Conservation (phyloP, 2,797 vertebrate species). For the Anguilla anguilla region DNA sequence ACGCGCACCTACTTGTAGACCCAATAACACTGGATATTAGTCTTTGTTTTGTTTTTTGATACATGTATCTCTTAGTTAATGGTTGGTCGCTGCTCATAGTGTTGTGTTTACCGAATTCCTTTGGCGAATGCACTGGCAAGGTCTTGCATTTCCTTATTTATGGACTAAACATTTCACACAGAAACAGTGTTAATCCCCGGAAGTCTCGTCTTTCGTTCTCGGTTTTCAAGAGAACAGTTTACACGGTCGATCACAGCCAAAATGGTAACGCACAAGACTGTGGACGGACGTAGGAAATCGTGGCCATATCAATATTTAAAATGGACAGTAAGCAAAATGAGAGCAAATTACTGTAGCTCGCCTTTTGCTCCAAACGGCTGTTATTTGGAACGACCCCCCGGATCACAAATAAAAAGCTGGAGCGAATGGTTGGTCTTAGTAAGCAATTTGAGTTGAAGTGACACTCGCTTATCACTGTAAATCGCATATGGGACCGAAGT, state of each 20-base stretch:
- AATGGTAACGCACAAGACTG: background rate
- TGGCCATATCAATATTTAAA: conserved; percentile 7
- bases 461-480: background rate
- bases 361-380: background rate
- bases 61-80: background rate
- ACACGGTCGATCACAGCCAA: background rate
- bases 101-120: conserved; percentile 9
- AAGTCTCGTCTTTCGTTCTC: background rate
- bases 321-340: background rate
- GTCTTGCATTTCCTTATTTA: background rate
- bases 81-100: background rate
- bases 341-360: background rate
- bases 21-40: background rate
- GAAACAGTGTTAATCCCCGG: background rate
- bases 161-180: background rate
- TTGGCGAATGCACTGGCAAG: background rate
- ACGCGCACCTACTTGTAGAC: background rate
- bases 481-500: background rate
- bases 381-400: background rate
- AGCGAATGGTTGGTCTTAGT: background rate
- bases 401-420: background rate
- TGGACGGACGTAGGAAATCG: background rate
- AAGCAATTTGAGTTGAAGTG: background rate
- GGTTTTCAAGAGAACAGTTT: background rate
- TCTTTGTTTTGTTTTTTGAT: background rate